Percentiles rank a stretch among this genome's conserved stretches.
phyloP scores from a whole-genome alignment of 2,888 invertebrate genomes.

The Cheilosia vulpina region DNA sequence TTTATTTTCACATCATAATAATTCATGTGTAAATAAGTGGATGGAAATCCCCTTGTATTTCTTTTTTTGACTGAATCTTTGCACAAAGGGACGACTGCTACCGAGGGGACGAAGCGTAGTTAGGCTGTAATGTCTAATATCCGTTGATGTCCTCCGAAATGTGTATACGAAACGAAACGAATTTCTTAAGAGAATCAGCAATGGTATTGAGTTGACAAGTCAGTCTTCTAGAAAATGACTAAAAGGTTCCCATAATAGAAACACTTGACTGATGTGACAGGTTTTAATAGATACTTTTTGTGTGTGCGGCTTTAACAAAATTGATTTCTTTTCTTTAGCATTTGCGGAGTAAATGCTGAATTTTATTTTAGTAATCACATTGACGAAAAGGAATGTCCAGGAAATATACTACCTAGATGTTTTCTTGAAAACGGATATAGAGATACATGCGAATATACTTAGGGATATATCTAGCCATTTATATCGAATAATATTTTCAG shows the following conservation, averaged over 20 bases:
- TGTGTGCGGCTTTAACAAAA: constrained; percentile 24
- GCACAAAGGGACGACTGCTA: neutral
- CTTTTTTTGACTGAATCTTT: constrained; percentile 13
- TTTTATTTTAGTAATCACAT: constrained; percentile 60
- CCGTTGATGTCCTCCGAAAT: constrained; percentile 10
- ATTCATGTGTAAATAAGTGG: constrained; percentile 60
- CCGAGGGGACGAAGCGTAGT: neutral
- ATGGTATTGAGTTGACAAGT: neutral
- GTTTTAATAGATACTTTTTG: constrained; percentile 34
- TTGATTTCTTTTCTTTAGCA: constrained; percentile 13
- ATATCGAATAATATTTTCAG: constrained; percentile 50
- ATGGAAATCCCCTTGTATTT: neutral
- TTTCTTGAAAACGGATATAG: constrained; percentile 15
- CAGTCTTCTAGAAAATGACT: constrained; percentile 10
- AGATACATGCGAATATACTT: neutral
- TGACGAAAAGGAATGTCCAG: constrained; percentile 51
- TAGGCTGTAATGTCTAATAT: constrained; percentile 2
- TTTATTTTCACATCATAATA: constrained; percentile 58
- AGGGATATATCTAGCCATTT: constrained; percentile 49
- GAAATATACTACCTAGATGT: constrained; percentile 41
- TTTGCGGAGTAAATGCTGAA: constrained; percentile 57
- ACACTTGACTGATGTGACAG: constrained; percentile 51
- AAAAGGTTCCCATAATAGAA: constrained; percentile 30
- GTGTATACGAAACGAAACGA: too few species aligned
- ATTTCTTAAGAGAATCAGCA: neutral